Conservation (phyloP, 2,113 vertebrate genomes). For the Elaphurus davidianus region DNA sequence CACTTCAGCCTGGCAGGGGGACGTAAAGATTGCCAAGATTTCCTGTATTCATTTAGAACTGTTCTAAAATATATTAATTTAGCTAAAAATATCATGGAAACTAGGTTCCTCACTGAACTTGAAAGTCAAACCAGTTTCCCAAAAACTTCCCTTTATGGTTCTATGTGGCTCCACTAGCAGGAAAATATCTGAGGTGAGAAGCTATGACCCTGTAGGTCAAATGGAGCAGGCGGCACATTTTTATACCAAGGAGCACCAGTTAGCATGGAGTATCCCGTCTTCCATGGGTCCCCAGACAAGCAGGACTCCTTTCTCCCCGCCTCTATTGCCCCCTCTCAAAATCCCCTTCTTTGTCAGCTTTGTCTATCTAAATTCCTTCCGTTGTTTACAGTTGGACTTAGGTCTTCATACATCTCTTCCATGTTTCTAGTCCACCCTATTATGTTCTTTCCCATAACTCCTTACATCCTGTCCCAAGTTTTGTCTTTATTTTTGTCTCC, state of each 20-base stretch:
- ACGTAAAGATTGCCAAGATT: not conserved
- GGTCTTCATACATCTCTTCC: not conserved
- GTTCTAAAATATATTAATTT: not conserved
- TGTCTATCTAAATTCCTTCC: not conserved
- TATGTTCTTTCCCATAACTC: not conserved
- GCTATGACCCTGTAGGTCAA: not conserved
- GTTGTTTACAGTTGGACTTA: not conserved
- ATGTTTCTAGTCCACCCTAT: not conserved
- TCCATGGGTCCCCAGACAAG: not conserved
- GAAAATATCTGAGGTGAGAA: not conserved
- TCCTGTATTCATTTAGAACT: not conserved
- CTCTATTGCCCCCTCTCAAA: not conserved
- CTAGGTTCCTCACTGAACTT: not conserved
- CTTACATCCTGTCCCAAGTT: not conserved
- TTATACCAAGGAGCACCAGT: not conserved
- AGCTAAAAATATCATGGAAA: constrained; percentile 20
- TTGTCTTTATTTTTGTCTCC: not conserved
- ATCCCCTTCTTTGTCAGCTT: not conserved
- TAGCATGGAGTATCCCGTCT: not conserved
- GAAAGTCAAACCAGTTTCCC: not conserved
- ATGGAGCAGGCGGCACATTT: not conserved
- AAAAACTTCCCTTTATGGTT: not conserved
- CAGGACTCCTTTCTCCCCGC: not conserved
- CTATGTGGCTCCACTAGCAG: not conserved
- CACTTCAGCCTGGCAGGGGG: not conserved